Conservation (phyloP, 2,797 vertebrate species). For the Sarcoramphus papa region DNA sequence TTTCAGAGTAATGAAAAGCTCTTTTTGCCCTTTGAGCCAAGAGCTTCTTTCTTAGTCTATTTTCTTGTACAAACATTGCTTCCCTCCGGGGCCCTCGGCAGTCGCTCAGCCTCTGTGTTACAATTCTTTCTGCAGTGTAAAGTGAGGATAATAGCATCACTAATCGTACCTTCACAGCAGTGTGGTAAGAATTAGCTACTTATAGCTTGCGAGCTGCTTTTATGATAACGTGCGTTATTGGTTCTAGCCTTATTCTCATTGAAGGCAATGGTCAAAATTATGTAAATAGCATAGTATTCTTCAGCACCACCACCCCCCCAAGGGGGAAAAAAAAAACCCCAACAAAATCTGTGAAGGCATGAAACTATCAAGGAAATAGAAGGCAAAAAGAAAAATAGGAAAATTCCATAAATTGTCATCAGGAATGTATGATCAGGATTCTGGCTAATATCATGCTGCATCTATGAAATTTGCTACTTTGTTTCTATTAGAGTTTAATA, state of each 20-base stretch:
- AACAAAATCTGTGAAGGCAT: background rate
- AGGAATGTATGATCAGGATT: background rate
- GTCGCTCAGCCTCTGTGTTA: background rate
- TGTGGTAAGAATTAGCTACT: background rate
- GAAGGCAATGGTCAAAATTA: background rate
- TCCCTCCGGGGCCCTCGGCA: background rate
- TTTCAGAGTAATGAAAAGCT: background rate
- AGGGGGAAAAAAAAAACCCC: too few species aligned
- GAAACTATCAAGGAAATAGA: background rate
- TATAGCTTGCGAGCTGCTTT: background rate
- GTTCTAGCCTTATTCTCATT: background rate
- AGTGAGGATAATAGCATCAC: background rate
- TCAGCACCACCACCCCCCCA: background rate
- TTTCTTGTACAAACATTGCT: constrained; percentile 19
- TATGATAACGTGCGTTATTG: background rate
- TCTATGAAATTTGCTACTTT: background rate
- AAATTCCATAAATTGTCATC: background rate
- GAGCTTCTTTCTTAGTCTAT: background rate
- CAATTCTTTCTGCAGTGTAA: background rate
- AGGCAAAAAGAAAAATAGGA: background rate
- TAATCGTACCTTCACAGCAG: background rate
- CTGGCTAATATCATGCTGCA: background rate
- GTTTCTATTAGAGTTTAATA: background rate
- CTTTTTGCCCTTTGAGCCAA: background rate
- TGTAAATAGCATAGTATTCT: background rate